Conservation (phyloP, 2,888 invertebrate genomes). For the Colletes collaris region DNA sequence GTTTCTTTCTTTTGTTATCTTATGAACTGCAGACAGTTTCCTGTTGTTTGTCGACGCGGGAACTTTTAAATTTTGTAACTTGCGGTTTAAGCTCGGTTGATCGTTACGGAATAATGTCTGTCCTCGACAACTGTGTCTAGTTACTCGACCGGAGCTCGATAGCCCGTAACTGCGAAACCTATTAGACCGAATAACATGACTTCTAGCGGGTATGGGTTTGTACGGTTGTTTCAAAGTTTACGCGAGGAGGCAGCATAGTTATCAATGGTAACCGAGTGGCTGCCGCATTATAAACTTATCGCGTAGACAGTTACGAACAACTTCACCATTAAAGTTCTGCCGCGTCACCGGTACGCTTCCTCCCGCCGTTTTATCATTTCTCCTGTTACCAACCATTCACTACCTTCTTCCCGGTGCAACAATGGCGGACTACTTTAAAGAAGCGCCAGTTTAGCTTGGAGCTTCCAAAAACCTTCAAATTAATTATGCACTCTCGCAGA, state of each 20-base stretch:
- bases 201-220: slow-evolving; percentile 39
- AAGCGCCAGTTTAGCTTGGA: too few species aligned
- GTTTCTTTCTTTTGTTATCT: too few species aligned
- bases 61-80: background rate
- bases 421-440: too few species aligned
- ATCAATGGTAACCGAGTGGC: slow-evolving; percentile 56
- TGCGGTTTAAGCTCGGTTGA: background rate
- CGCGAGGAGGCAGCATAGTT: slow-evolving; percentile 46
- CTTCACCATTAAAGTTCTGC: slow-evolving; percentile 61
- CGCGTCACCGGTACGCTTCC: slow-evolving; percentile 2
- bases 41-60: too few species aligned
- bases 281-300: slow-evolving; percentile 64
- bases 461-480: too few species aligned
- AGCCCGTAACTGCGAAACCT: slow-evolving; percentile 62
- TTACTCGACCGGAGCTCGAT: slow-evolving; percentile 48
- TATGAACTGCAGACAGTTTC: too few species aligned
- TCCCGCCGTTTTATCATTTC: background rate
- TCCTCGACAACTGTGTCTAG: slow-evolving; percentile 32
- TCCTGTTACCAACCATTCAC: too few species aligned
- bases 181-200: slow-evolving; percentile 60
- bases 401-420: too few species aligned
- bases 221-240: slow-evolving; percentile 62
- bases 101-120: slow-evolving; percentile 26
- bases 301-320: slow-evolving; percentile 57
- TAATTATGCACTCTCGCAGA: too few species aligned